Percentiles rank a stretch among this genome's conserved stretches.
Evolutionary conservation across 2,797 vertebrate genomes (phyloP).

Genomic region (Myotis myotis): DNA sequence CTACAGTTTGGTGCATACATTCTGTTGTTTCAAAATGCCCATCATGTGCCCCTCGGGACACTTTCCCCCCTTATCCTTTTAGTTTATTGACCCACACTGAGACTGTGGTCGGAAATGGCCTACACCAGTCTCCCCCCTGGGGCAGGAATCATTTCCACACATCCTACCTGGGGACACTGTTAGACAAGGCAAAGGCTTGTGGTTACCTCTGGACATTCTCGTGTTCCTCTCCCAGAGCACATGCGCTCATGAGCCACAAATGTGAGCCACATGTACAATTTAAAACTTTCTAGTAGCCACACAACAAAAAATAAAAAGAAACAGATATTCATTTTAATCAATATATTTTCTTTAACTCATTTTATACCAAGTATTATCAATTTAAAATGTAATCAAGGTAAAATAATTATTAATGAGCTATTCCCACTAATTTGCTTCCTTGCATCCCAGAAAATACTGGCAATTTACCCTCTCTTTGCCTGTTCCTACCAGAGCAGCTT

Average conservation of each 20-base stretch:
- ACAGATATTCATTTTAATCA: background rate
- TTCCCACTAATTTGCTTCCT: slow-evolving; percentile 1
- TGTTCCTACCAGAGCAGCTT: background rate
- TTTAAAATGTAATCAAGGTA: slow-evolving; percentile 23
- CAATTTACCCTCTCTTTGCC: background rate
- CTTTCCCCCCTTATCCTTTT: background rate
- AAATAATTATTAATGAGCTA: background rate
- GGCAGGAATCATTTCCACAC: background rate
- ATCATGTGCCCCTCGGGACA: background rate
- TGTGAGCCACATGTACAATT: background rate
- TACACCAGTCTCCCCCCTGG: background rate
- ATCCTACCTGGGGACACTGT: background rate
- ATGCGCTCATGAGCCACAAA: background rate
- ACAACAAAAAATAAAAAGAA: background rate
- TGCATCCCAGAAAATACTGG: background rate
- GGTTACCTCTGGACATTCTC: background rate
- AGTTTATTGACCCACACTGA: background rate
- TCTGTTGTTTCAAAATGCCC: background rate
- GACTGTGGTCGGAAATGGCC: background rate
- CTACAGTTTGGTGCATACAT: background rate
- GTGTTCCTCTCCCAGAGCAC: background rate
- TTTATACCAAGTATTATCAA: background rate
- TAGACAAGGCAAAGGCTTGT: background rate
- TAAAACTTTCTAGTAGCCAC: slow-evolving; percentile 23
- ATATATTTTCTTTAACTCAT: background rate